Conservation (phyloP, 2,113 vertebrate species). For the Proteles cristata region DNA sequence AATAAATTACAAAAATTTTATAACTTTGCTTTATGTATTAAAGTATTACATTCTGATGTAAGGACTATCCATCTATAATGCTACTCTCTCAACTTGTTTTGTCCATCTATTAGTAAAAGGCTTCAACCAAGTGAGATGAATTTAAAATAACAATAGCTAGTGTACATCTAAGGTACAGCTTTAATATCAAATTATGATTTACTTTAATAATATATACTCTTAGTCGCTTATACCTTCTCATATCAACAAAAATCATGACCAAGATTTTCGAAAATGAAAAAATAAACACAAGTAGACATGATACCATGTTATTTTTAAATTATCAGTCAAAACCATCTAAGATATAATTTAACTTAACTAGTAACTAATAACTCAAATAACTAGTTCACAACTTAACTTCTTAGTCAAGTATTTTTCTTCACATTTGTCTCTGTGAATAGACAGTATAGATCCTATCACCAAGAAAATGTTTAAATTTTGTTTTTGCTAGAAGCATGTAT, state of each 20-base stretch:
- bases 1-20: neutral
- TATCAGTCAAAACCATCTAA: slow-evolving; percentile 44
- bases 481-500: neutral
- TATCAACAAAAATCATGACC: neutral
- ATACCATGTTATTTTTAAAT: neutral
- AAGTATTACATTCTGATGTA: neutral
- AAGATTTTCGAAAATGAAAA: slow-evolving; percentile 9
- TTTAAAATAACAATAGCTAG: neutral
- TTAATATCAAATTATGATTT: neutral
- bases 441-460: neutral
- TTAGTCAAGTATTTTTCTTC: slow-evolving; percentile 6
- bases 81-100: neutral
- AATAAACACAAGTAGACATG: neutral
- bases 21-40: slow-evolving; percentile 33
- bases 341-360: slow-evolving; percentile 24
- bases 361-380: neutral
- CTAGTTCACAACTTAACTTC: neutral
- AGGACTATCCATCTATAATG: neutral
- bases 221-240: neutral
- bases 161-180: neutral
- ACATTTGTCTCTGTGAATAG: neutral
- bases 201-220: neutral
- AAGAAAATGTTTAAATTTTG: neutral
- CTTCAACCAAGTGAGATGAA: neutral
- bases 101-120: neutral